Percentiles rank a stretch among this genome's conserved stretches.
phyloP scores from a whole-genome alignment of 1,140 invertebrate genomes.

The Trichogramma pretiosum region DNA sequence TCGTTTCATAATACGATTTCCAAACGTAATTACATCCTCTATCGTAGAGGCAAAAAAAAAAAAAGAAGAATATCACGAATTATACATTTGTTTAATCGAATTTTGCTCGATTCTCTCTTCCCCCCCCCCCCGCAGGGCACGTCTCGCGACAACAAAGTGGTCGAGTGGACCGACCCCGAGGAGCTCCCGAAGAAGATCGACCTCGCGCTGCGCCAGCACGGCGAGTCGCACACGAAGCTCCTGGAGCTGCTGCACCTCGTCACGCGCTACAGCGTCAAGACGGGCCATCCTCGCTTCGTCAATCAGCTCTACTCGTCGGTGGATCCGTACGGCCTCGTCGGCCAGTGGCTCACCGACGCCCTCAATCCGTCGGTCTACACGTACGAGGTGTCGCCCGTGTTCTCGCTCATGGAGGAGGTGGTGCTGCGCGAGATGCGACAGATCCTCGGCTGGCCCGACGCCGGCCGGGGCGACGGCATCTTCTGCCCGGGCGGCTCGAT shows the following conservation, averaged over 20 bases:
- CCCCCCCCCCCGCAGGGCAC: slow-evolving; percentile 48
- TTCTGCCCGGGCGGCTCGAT: slow-evolving; percentile 94
- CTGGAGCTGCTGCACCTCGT: slow-evolving; percentile 56
- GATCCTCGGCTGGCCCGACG: slow-evolving; percentile 68
- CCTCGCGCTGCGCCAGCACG: slow-evolving; percentile 52
- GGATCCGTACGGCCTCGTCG: slow-evolving; percentile 77
- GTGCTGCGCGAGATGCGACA: slow-evolving; percentile 74
- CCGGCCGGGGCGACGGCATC: slow-evolving; percentile 71
- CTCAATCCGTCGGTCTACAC: slow-evolving; percentile 84
- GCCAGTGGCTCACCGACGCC: slow-evolving; percentile 77
- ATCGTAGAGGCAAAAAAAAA: neutral
- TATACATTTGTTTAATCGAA: too few relatives aligned
- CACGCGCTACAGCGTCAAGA: slow-evolving; percentile 70
- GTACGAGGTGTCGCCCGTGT: slow-evolving; percentile 84
- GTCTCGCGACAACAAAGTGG: slow-evolving; percentile 57
- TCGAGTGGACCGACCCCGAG: slow-evolving; percentile 66
- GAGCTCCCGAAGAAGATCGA: slow-evolving; percentile 57
- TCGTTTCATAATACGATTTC: too few relatives aligned
- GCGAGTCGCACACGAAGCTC: slow-evolving; percentile 58
- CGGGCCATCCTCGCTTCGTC: slow-evolving; percentile 77
- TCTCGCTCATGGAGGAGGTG: slow-evolving; percentile 77
- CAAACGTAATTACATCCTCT: too few relatives aligned
- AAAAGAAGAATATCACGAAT: neutral
- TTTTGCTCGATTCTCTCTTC: too few relatives aligned
- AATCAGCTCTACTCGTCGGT: slow-evolving; percentile 78